phyloP scores from a whole-genome alignment of 1,140 invertebrate species.

The Diachasmimorpha longicaudata region DNA sequence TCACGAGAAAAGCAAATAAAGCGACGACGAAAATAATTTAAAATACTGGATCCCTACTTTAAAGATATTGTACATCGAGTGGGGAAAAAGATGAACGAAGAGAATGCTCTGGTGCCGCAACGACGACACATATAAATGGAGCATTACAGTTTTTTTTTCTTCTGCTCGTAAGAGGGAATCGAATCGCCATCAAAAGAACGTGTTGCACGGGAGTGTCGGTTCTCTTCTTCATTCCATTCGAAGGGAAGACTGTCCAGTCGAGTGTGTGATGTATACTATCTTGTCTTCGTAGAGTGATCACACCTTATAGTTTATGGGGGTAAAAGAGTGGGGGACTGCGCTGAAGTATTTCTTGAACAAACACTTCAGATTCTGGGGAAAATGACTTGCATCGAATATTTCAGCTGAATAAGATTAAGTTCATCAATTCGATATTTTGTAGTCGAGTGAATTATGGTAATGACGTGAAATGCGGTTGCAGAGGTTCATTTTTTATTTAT shows the following conservation, averaged over 20 bases:
- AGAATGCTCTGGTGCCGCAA: background rate
- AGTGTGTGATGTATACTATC: constrained; percentile 31
- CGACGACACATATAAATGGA: constrained; percentile 32
- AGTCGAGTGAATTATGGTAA: background rate
- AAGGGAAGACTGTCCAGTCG: constrained; percentile 20
- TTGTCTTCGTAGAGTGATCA: constrained; percentile 18
- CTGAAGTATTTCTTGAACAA: background rate
- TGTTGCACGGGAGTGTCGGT: background rate
- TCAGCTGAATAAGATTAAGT: background rate
- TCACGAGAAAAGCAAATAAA: background rate
- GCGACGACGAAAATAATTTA: background rate
- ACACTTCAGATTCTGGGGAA: background rate
- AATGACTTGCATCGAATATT: background rate
- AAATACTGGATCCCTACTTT: background rate
- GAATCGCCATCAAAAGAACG: constrained; percentile 5
- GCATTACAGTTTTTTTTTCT: constrained; percentile 24
- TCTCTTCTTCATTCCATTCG: constrained; percentile 7
- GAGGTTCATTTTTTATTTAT: constrained; percentile 4
- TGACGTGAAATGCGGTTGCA: too few species aligned
- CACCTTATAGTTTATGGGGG: background rate
- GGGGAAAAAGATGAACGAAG: background rate
- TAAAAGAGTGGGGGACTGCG: background rate
- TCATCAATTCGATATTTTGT: background rate
- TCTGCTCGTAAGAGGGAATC: background rate
- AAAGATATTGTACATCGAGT: background rate